A percentile compares a stretch with the other conserved stretches of the same genome.
Evolutionary conservation across 1,140 invertebrate genomes (phyloP).

Genomic region (Aphaenogaster ashmeadi): DNA sequence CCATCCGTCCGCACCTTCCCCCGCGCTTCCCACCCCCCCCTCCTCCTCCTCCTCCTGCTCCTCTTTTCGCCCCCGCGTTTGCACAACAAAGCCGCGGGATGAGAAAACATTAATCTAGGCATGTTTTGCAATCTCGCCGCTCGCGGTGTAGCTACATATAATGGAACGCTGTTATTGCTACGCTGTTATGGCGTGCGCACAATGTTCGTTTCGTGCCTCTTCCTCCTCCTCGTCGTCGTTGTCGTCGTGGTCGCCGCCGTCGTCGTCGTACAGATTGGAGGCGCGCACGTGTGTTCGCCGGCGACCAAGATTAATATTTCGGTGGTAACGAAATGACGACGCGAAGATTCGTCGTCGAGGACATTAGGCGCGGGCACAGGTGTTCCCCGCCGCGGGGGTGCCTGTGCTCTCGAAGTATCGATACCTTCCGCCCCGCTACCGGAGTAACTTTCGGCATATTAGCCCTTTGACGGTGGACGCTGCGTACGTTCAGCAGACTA

Average conservation of each 20-base stretch:
- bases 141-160: constrained; percentile 83
- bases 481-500: too few species aligned
- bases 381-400: background rate
- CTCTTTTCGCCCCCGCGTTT: constrained; percentile 46
- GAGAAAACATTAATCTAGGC: constrained; percentile 87
- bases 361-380: constrained; percentile 35
- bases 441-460: background rate
- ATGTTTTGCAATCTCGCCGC: constrained; percentile 86
- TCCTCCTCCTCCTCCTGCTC: background rate
- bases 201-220: constrained; percentile 80
- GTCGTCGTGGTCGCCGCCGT: constrained; percentile 63
- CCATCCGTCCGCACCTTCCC: background rate
- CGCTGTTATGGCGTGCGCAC: constrained; percentile 83
- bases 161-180: constrained; percentile 86
- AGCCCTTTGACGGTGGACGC: background rate
- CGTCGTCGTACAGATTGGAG: constrained; percentile 72
- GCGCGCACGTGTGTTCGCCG: constrained; percentile 67
- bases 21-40: background rate
- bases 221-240: constrained; percentile 11
- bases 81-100: constrained; percentile 81
- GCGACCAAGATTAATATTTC: constrained; percentile 84
- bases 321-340: constrained; percentile 79
- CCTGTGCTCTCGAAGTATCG: background rate
- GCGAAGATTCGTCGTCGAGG: constrained; percentile 44
- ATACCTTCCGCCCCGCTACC: background rate